Evolutionary conservation across 2,113 vertebrate species (phyloP).

Genomic region (Grammomys surdaster): DNA sequence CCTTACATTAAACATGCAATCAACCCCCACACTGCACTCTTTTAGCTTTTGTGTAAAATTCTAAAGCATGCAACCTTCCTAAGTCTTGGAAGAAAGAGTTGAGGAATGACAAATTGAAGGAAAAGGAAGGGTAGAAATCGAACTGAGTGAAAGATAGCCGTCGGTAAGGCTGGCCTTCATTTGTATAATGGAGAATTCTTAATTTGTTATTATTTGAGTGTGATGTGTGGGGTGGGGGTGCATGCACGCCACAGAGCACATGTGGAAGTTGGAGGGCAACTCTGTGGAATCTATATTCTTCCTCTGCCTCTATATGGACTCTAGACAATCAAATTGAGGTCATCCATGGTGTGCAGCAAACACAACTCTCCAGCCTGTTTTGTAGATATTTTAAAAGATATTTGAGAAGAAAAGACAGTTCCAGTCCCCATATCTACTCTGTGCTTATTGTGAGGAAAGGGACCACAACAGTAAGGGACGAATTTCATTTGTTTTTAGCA

Average conservation of each 20-base stretch:
- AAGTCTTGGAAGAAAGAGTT: conserved; percentile 5
- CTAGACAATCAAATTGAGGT: background rate
- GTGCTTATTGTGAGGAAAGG: background rate
- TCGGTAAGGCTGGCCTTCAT: background rate
- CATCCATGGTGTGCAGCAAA: background rate
- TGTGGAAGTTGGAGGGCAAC: background rate
- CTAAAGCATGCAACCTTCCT: background rate
- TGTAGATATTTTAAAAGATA: conserved; percentile 28
- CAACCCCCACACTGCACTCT: background rate
- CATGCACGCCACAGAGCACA: background rate
- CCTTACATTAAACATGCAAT: background rate
- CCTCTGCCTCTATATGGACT: background rate
- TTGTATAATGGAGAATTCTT: background rate
- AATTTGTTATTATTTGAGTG: background rate
- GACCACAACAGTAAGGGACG: background rate
- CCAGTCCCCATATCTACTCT: background rate
- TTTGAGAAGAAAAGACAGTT: conserved; percentile 15
- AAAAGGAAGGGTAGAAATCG: background rate
- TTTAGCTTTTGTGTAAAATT: conserved; percentile 23
- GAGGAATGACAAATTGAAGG: conserved; percentile 26
- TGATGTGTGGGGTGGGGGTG: background rate
- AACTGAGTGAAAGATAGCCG: background rate
- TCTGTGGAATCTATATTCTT: background rate
- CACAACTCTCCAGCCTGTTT: background rate
- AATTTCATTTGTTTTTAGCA: conserved; percentile 7